These are phyloP conservation scores for Umimayanthus kanabou DNA, from an alignment of 92 coral and sea anemone species.

Conservation along the genomic window DNA sequence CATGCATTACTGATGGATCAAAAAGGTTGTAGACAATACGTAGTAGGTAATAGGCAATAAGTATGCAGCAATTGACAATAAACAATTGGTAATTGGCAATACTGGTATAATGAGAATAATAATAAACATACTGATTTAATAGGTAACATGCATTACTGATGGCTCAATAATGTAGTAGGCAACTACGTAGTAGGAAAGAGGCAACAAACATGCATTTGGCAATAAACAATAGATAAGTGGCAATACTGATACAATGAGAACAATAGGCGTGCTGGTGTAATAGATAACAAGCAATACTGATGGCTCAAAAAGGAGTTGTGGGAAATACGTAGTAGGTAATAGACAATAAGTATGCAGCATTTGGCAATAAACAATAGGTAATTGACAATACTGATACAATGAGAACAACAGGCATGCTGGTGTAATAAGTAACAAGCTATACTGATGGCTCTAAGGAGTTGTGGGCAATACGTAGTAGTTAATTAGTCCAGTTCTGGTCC, in stretches of 20 bases:
- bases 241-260: not conserved
- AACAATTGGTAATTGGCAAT: not conserved
- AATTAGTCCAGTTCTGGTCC: no score
- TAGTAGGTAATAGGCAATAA: not conserved
- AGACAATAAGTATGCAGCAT: not conserved
- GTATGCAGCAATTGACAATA: not conserved
- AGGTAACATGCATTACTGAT: no score
- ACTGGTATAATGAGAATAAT: not conserved
- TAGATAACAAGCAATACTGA: not conserved
- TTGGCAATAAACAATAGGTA: not conserved
- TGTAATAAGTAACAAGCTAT: no score
- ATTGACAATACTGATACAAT: not conserved
- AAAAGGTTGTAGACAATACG: no score
- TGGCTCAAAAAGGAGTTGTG: no score
- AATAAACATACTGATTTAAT: not conserved
- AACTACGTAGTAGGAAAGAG: not conserved
- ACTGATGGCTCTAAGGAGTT: no score
- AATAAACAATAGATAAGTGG: not conserved
- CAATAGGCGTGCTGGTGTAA: not conserved
- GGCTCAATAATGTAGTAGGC: no score
- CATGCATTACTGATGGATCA: no score
- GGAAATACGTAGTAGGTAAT: no score
- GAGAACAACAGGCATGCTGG: not conserved
- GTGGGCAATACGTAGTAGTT: not conserved
- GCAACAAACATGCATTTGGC: not conserved